A percentile compares a stretch with the other conserved stretches of the same genome.
phyloP scores from a whole-genome alignment of 2,113 vertebrate genomes.

The Gasterosteus nipponicus region DNA sequence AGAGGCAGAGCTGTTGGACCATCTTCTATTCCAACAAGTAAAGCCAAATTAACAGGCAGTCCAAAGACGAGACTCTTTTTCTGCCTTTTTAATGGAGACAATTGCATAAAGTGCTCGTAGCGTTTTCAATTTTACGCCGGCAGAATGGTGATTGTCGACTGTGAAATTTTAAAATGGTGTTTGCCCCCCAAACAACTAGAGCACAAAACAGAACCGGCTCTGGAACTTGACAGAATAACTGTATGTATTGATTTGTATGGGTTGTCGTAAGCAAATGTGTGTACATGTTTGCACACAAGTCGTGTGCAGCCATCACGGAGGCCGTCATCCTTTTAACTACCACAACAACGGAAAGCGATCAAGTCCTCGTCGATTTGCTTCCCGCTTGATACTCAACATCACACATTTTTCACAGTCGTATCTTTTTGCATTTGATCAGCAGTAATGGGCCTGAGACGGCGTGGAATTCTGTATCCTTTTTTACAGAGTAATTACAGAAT shows the following conservation, averaged over 20 bases:
- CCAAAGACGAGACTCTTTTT: slow-evolving; percentile 5
- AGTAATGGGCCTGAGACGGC: slow-evolving; percentile 43
- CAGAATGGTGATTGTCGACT: not conserved
- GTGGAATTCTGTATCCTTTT: slow-evolving; percentile 22
- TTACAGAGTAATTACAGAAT: slow-evolving; percentile 38
- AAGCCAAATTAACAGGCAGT: slow-evolving; percentile 8
- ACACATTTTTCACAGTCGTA: not conserved
- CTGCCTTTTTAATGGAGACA: slow-evolving; percentile 5
- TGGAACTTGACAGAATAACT: slow-evolving; percentile 1
- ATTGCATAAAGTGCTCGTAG: not conserved
- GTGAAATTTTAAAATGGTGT: not conserved
- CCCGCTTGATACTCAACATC: slow-evolving; percentile 21
- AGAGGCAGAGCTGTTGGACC: slow-evolving; percentile 8
- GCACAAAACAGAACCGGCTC: not conserved
- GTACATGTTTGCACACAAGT: not conserved
- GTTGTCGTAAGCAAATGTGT: not conserved
- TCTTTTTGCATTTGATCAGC: slow-evolving; percentile 46
- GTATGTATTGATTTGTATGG: slow-evolving; percentile 9
- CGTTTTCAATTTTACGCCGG: not conserved
- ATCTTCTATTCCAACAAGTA: slow-evolving; percentile 5
- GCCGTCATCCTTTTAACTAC: slow-evolving; percentile 3
- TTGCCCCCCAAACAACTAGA: slow-evolving; percentile 4
- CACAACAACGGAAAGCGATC: not conserved
- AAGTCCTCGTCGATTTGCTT: not conserved
- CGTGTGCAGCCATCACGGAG: not conserved